Evolutionary conservation across 2,888 invertebrate species (phyloP).

Genomic region (Pristionchus exspectatus): DNA sequence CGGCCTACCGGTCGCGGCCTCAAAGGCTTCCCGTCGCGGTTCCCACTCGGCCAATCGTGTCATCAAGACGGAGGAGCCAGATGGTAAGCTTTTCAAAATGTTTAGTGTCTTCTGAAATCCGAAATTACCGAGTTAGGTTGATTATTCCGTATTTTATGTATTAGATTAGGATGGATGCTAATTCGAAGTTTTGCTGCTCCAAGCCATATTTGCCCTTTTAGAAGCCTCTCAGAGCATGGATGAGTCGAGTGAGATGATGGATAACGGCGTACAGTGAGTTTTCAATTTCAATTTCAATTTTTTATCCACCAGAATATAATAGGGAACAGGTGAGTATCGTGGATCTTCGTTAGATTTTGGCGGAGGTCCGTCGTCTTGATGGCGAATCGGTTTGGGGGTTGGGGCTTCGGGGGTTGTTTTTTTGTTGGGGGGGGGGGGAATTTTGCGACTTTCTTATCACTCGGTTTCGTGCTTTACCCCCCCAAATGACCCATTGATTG

Average conservation of each 20-base stretch:
- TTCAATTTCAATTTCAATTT: too few relatives aligned
- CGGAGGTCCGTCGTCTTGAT: too few relatives aligned
- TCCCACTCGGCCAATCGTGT: background rate
- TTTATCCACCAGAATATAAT: too few relatives aligned
- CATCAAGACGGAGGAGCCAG: background rate
- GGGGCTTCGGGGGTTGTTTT: too few relatives aligned
- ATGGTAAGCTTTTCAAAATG: background rate
- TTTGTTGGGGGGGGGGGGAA: too few relatives aligned
- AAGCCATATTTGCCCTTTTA: background rate
- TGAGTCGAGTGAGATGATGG: slow-evolving; percentile 18
- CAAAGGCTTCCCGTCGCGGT: background rate
- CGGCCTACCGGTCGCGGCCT: background rate
- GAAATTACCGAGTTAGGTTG: background rate
- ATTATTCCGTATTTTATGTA: background rate
- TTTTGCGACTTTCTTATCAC: background rate
- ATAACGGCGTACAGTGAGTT: slow-evolving; percentile 20
- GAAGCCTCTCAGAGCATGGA: background rate
- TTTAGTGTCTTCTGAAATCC: background rate
- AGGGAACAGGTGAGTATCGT: too few relatives aligned
- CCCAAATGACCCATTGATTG: background rate
- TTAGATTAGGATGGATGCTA: background rate
- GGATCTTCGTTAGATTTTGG: too few relatives aligned
- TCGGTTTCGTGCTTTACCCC: background rate
- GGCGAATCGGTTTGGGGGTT: too few relatives aligned
- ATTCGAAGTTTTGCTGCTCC: background rate